Evolutionary conservation across 1,140 invertebrate species (phyloP), one percentile per base, ranked within the genome.

Genomic region (Ylistrum balloti): DNA sequence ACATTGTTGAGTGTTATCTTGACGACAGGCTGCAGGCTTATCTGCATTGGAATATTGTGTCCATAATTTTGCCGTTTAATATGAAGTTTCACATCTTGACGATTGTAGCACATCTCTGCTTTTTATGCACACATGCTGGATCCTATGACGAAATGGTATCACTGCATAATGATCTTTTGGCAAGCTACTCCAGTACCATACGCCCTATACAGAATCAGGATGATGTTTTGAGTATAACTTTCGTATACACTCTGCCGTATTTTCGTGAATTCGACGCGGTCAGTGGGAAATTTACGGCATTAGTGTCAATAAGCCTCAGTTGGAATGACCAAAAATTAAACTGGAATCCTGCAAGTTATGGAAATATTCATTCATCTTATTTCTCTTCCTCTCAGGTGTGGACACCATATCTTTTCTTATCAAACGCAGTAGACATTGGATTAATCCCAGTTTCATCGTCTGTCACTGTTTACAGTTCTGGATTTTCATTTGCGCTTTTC

Each of bases 301-400:
- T 41, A 20, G 5, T 48, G 17, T 20, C 85, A 10, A 22, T 86
- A 0, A 17, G 13, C 28, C 13, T 45, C 20, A 33, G n/a, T 22
- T 90, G 89, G 89, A 33, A 2, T 17, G 89, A 90, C 38, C 33
- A 48, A 38, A 86, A 86, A 11, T 32, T 90, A 17, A 41, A 9
- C 5, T 90, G 89, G 89, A 33, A 87, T 33, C 86, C 89, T 0
- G 32, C 89, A 11, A 45, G 48, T 41, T 87, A 86, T 56, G 89
- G 41, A 20, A 33, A 56, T n/a, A 56, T 90, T 5, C 5, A 86
- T 33, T 33, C 22, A 11, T 28, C 86, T 20, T 32, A n/a, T 15
- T 45, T 90, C 10, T 33, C 32, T 0, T 0, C 38, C 20, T 32
- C 86, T 17, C 34, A 87, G 33, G 86, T 90, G 9, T 90, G 85